Evolutionary conservation across 2,113 vertebrate species (phyloP), one percentile per base, ranked within the genome.

Genomic region (Numenius arquata): DNA sequence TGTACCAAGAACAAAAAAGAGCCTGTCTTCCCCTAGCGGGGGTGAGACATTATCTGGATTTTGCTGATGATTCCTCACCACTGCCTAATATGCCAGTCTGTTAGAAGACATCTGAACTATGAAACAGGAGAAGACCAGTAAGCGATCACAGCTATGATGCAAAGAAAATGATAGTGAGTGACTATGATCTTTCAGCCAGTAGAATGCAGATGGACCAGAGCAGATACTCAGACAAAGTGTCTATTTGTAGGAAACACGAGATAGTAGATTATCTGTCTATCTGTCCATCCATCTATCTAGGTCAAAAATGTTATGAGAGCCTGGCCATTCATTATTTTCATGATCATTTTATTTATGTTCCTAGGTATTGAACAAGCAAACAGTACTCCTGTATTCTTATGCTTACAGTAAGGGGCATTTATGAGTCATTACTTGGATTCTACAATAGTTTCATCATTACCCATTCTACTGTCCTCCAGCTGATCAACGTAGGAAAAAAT

Each of bases 401-500:
- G 29, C 67, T 95, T 90, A 72, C 16, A 85, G 56, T 61, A 81
- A 71, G 77, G 61, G 53, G 30, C 48, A 84, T 66, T 97, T 93
- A 85, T 95, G 82, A 95, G 89, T 95, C 71, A 96, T 63, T 26
- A 48, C 67, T 93, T 94, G 82, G 48, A 89, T 62, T 93, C 88
- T 93, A 58, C 45, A 36, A 62, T 10, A 74, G 75, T 89, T 79
- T 61, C 73, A 75, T 95, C 72, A 84, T 68, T 80, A 30, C 41
- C 40, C 71, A 55, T n/a, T 94, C 79, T n/a, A 41, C 62, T 56
- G 77, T 72, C 68, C 41, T 74, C 77, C 90, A 91, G 70, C 65
- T 77, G 75, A 96, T 92, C 81, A 89, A 34, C 38, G 71, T 65
- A 94, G 90, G 96, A 92, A 97, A 97, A 97, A 92, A 95, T 96